Base-by-base conservation (phyloP, 2,888 invertebrate genomes). In the Rhyacophila evoluta region DNA sequence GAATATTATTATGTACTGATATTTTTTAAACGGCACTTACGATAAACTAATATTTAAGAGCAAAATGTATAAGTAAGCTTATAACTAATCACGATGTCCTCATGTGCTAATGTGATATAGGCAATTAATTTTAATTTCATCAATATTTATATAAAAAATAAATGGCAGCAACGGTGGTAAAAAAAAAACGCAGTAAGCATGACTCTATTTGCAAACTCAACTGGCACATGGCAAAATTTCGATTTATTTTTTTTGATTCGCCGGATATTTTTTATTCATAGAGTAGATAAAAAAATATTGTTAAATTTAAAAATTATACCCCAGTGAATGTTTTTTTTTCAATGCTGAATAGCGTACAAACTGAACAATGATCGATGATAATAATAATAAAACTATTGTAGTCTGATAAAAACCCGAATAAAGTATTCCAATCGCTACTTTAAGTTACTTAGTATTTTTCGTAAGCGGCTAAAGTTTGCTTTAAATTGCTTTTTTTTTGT, bases 211-310 rank as follows among this genome's bases (percentile, higher is more conserved):
- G 55, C 55, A 55, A n/a, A 55, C 55, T 55, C 55, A 55, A 55
- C 55, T 55, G 55, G 55, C 55, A 55, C 55, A 55, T 55, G 55
- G 55, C 55, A 55, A 55, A 55, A 55, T 25, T 55, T 55, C 55
- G 55, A 55, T 19, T 55, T 55, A 55, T 10, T 25, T 19, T 55
- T 19, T 15, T 55, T 55, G 55, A 19, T 25, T 55, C 55, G 25
- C 10, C 55, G 55, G 55, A 19, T 25, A 25, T 19, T 15, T 3
- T 41, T 55, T 19, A 19, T 25, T 38, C 38, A 38, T 55, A 19
- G 55, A 25, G 25, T 25, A 25, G 25, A 55, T 2, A 6, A 33
- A 33, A 33, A 33, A 33, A 33, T 33, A n/a, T n/a, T n/a, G n/a
- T n/a, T n/a, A n/a, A n/a, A n/a, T n/a, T n/a, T n/a, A n/a, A n/a